A percentile compares a stretch with the other conserved stretches of the same genome.
Evolutionary conservation across 2,113 vertebrate genomes (phyloP).

Genomic region (Limnothrissa miodon): DNA sequence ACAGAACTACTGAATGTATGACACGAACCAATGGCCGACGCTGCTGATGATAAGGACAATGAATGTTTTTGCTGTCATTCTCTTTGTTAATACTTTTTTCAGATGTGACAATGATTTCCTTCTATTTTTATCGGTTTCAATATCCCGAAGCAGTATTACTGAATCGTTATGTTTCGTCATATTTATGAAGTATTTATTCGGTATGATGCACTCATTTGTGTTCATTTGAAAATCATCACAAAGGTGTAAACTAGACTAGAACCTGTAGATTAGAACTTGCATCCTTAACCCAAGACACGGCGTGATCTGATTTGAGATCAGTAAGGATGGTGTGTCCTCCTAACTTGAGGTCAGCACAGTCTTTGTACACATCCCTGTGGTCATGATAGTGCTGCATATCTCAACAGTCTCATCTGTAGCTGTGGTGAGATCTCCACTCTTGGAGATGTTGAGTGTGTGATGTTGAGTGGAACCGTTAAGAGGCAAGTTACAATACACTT

Average conservation of each 20-base stretch:
- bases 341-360: not conserved
- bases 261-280: not conserved
- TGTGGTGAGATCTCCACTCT: not conserved
- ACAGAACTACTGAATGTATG: conserved; percentile 23
- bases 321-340: not conserved
- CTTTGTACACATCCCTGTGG: not conserved
- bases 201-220: not conserved
- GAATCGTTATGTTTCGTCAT: not conserved
- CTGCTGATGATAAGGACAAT: not conserved
- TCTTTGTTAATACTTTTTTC: not conserved
- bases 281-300: not conserved
- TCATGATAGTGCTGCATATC: not conserved
- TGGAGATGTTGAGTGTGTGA: not conserved
- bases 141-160: not conserved
- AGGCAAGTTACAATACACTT: not conserved
- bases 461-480: not conserved
- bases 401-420: not conserved
- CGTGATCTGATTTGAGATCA: conserved; percentile 10
- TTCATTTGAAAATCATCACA: not conserved
- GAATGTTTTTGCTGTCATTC: not conserved
- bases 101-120: not conserved
- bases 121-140: not conserved
- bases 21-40: conserved; percentile 43
- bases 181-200: conserved; percentile 7
- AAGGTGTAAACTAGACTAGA: conserved; percentile 3